Conservation (phyloP, 2,113 vertebrate genomes). For the Heterotis niloticus region DNA sequence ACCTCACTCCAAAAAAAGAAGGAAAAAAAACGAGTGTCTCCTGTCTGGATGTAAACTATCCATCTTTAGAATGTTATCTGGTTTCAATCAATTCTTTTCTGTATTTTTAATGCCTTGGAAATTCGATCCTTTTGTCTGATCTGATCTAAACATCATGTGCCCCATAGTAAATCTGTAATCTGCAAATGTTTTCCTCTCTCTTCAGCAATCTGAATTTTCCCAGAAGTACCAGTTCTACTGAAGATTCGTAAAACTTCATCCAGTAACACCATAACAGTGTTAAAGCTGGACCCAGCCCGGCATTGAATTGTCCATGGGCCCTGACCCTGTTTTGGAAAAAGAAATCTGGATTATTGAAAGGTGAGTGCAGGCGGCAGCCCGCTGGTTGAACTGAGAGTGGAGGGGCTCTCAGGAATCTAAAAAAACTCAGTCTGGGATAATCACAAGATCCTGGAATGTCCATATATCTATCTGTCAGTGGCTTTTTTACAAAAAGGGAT, state of each 20-base stretch:
- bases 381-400: neutral
- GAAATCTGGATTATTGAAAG: neutral
- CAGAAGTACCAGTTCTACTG: too few species aligned
- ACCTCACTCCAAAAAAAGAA: neutral
- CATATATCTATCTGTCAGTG: slow-evolving; percentile 23
- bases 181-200: too few species aligned
- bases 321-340: neutral
- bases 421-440: slow-evolving; percentile 7
- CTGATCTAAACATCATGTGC: neutral
- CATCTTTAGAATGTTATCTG: slow-evolving; percentile 18
- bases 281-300: too few species aligned
- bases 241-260: too few species aligned
- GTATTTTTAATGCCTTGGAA: slow-evolving; percentile 4
- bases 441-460: slow-evolving; percentile 16
- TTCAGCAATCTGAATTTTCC: too few species aligned
- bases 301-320: neutral
- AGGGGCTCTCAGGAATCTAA: slow-evolving; percentile 5
- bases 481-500: slow-evolving; percentile 6
- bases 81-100: slow-evolving; percentile 16
- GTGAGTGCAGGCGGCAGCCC: slow-evolving; percentile 15
- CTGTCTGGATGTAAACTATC: slow-evolving; percentile 18
- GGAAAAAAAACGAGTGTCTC: neutral
- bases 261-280: too few species aligned
- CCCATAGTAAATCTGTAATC: too few species aligned
- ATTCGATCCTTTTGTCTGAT: slow-evolving; percentile 17